Conservation (phyloP, 2,888 invertebrate genomes). For the Melinaea marsaeus region DNA sequence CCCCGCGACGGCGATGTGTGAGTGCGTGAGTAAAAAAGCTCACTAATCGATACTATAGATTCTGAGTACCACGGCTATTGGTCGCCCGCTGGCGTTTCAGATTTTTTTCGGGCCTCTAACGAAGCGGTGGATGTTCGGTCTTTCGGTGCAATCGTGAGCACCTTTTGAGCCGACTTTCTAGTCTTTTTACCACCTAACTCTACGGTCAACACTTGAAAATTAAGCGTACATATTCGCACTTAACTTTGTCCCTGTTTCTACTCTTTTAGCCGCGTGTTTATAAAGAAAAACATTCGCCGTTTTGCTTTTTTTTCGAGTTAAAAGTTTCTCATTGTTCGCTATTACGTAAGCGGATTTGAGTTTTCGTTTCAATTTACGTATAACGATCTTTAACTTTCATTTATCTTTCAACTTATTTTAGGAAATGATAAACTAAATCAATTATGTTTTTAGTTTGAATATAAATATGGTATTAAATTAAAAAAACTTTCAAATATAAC, state of each 20-base stretch:
- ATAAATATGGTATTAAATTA: no score
- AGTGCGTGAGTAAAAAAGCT: conserved; percentile 76
- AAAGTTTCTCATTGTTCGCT: conserved; percentile 14
- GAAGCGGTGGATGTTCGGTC: conserved; percentile 69
- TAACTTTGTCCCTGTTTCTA: conserved; percentile 55
- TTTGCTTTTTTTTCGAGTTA: conserved; percentile 21
- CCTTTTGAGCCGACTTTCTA: conserved; percentile 51
- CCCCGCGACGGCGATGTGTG: conserved; percentile 71
- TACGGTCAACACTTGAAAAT: conserved; percentile 61
- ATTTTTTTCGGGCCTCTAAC: conserved; percentile 63
- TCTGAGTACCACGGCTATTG: conserved; percentile 66
- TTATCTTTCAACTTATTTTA: not conserved
- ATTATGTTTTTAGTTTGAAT: no score
- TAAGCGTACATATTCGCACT: conserved; percentile 67
- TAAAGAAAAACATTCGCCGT: conserved; percentile 32
- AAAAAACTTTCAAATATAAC: no score
- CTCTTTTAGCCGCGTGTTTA: conserved; percentile 41
- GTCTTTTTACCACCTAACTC: conserved; percentile 55
- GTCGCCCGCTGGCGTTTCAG: conserved; percentile 43
- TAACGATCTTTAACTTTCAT: not conserved
- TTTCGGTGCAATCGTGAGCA: conserved; percentile 54
- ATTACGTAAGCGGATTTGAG: not conserved
- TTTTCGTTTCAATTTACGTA: not conserved
- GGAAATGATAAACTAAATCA: no score
- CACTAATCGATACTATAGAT: conserved; percentile 78